Conservation (phyloP, 2,797 vertebrate species). For the Coregonus sp. region DNA sequence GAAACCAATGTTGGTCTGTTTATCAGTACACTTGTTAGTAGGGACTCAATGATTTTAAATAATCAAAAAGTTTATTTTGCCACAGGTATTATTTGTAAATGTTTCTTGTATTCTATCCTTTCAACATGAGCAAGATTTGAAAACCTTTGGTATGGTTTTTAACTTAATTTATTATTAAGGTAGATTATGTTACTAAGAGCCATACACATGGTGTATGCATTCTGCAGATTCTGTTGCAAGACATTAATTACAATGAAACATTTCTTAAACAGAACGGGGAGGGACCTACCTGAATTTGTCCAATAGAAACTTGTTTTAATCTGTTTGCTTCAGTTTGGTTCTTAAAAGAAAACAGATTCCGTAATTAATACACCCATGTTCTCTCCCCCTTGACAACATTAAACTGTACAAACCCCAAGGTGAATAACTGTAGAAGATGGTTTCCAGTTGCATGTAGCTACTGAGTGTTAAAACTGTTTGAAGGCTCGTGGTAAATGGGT, state of each 20-base stretch:
- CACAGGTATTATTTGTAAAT: conserved; percentile 88
- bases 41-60: conserved; percentile 73
- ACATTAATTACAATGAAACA: too few relatives aligned
- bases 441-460: conserved; percentile 77
- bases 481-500: conserved; percentile 31
- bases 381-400: conserved; percentile 68
- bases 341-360: too few relatives aligned
- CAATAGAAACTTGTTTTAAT: too few relatives aligned
- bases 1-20: conserved; percentile 77
- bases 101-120: conserved; percentile 86
- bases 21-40: conserved; percentile 77
- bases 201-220: conserved; percentile 61
- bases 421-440: conserved; percentile 61
- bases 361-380: conserved; percentile 41
- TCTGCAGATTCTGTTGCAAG: too few relatives aligned
- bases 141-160: conserved; percentile 84
- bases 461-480: conserved; percentile 37
- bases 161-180: conserved; percentile 90
- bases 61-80: conserved; percentile 80
- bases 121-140: conserved; percentile 81
- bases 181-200: conserved; percentile 83
- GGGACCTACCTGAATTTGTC: too few relatives aligned
- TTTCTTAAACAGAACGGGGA: too few relatives aligned
- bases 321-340: too few relatives aligned
- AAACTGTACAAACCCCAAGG: conserved; percentile 63